Percentiles rank a stretch among this genome's conserved stretches.
These are phyloP conservation scores for Anoplophora glabripennis DNA, from an alignment of 1,140 invertebrate species.

Conservation along the genomic window DNA sequence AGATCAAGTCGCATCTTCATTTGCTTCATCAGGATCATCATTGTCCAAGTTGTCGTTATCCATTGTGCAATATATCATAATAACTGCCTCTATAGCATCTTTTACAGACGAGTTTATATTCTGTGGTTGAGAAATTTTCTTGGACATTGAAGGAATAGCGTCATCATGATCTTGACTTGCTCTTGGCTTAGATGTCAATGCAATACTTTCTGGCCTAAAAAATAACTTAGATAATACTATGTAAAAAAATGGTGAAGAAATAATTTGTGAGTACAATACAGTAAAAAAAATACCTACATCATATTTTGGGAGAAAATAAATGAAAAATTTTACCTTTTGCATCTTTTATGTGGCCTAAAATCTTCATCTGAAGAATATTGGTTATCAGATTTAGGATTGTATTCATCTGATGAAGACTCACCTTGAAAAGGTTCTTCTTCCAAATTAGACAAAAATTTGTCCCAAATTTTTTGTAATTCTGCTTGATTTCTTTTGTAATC, in stretches of 20 bases:
- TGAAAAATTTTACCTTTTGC: not conserved
- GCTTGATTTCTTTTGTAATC: not conserved
- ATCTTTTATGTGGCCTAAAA: not conserved
- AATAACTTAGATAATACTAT: too few species aligned
- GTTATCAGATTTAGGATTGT: not conserved
- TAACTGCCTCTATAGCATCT: conserved; percentile 3
- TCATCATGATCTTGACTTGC: too few species aligned
- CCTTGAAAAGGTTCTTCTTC: not conserved
- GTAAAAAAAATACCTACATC: too few species aligned
- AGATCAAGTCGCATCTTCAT: not conserved
- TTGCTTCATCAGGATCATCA: too few species aligned
- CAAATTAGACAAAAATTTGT: not conserved
- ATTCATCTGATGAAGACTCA: conserved; percentile 5
- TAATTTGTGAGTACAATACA: too few species aligned
- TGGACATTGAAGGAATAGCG: too few species aligned
- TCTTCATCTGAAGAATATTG: conserved; percentile 4
- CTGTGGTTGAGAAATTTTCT: not conserved
- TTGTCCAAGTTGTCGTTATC: too few species aligned
- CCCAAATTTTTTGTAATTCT: not conserved
- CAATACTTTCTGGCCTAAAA: too few species aligned
- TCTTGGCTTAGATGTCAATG: too few species aligned
- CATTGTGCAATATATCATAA: not conserved
- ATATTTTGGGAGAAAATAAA: too few species aligned
- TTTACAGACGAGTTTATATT: not conserved
- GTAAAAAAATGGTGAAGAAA: too few species aligned